A percentile compares a stretch with the other conserved stretches of the same genome.
Conservation (phyloP, 2,888 invertebrate species). For the Camponotus fellah region DNA sequence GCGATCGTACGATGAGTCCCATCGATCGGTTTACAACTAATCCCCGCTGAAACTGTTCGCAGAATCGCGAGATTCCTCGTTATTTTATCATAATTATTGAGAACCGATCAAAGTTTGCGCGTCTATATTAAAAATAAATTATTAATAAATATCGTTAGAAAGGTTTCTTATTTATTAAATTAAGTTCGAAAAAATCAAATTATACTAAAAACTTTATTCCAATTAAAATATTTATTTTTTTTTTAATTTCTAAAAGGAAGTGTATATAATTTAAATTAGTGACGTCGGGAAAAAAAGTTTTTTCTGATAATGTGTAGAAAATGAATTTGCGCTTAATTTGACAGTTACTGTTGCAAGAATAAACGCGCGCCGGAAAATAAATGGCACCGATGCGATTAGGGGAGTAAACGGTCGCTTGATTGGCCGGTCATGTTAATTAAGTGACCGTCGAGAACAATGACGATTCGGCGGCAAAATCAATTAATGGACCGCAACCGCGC, state of each 20-base stretch:
- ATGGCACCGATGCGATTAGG: conserved; percentile 22
- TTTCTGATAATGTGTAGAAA: not conserved
- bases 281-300: not conserved
- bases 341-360: not conserved
- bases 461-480: conserved; percentile 37
- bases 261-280: not conserved
- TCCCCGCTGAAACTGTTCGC: not conserved
- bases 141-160: not conserved
- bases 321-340: conserved; percentile 11
- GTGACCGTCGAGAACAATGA: conserved; percentile 41
- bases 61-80: not conserved
- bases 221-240: conserved; percentile 7
- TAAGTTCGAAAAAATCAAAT: not conserved
- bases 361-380: conserved; percentile 18
- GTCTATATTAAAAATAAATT: not conserved
- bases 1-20: not conserved
- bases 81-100: not conserved
- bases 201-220: not conserved
- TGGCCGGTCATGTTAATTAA: conserved; percentile 37
- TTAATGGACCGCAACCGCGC: conserved; percentile 42
- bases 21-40: not conserved
- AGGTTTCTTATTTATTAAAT: not conserved
- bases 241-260: not conserved
- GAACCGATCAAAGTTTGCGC: no score
- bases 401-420: conserved; percentile 41